These are phyloP conservation scores for Cricetomys ansorgei DNA, from an alignment of 2,113 vertebrate genomes.

Conservation along the genomic window DNA sequence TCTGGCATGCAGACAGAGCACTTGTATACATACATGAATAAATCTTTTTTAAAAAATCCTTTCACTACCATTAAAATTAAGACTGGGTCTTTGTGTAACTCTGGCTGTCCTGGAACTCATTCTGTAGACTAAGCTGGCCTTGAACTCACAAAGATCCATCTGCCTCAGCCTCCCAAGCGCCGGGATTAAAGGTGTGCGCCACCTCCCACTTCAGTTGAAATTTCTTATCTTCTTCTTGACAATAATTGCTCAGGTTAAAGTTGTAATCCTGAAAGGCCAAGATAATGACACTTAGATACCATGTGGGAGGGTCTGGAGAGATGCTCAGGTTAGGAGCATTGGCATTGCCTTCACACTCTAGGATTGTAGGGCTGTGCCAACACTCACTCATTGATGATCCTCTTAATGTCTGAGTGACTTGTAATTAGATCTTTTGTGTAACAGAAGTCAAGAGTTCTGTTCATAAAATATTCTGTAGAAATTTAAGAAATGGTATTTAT, in stretches of 20 bases:
- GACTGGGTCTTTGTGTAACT: too few species aligned
- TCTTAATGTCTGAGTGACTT: not conserved
- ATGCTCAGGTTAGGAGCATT: too few species aligned
- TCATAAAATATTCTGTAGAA: conserved; percentile 25
- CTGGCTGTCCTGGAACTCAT: too few species aligned
- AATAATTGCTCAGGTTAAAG: not conserved
- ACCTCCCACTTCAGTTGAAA: too few species aligned
- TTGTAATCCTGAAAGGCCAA: not conserved
- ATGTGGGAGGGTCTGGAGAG: not conserved
- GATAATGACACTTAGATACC: not conserved
- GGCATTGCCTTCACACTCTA: not conserved
- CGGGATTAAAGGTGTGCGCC: too few species aligned
- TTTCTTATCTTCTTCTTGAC: not conserved
- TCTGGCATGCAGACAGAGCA: not conserved
- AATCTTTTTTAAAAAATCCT: not conserved
- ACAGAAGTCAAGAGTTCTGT: conserved; percentile 38
- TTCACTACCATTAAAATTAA: not conserved
- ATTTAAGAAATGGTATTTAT: conserved; percentile 29
- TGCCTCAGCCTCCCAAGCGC: too few species aligned
- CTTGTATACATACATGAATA: not conserved
- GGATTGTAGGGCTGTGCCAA: too few species aligned
- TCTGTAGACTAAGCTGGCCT: too few species aligned
- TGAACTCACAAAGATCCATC: too few species aligned
- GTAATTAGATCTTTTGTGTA: not conserved
- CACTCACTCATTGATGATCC: not conserved